Evolutionary conservation across 1,140 invertebrate species (phyloP), one percentile per base, ranked within the genome.

Genomic region (Oscheius sp.): DNA sequence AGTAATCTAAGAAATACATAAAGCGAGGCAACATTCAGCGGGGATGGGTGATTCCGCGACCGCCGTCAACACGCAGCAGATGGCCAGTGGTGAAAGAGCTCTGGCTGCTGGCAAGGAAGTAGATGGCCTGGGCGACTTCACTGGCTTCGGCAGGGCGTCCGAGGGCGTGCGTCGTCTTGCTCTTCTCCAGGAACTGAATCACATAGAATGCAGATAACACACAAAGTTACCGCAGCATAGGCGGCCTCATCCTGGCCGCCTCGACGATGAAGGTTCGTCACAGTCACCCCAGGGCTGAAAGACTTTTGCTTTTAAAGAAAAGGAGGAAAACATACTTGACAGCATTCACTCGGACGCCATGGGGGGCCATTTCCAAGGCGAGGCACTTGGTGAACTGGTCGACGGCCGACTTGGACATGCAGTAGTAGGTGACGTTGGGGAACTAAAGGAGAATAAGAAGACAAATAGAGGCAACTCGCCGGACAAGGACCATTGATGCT

Each of bases 301-400:
- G 29, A 26, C 15, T 45, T 32, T 10, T 20, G 34, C 28, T 62
- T 62, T 32, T 62, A 4, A 4, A 62, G 7, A 62, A 1, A 20
- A 20, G n/a, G 34, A 15, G 31, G 10, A 49, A 15, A 28, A 58
- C 46, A 38, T 31, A 77, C 75, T 78, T 78, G 26, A 77, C 58
- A 23, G 78, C 32, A 66, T 72, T 80, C 0, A 78, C 78, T n/a
- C 77, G 61, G 61, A 87, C 88, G 76, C 91, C 89, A 86, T 92
- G 91, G 0, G 88, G 78, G 1, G 91, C 92, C 28, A 93, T 85
- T 84, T 93, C 92, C 74, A 93, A 87, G 31, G 90, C 89, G 15
- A 88, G 85, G 82, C 91, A 93, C 77, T 90, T 88, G 0, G 93
- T 95, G 55, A 96, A 89, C 81, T 95, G 93, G 85, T 96, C 93